phyloP scores from a whole-genome alignment of 2,888 invertebrate genomes.

The Folsomia manolachei region DNA sequence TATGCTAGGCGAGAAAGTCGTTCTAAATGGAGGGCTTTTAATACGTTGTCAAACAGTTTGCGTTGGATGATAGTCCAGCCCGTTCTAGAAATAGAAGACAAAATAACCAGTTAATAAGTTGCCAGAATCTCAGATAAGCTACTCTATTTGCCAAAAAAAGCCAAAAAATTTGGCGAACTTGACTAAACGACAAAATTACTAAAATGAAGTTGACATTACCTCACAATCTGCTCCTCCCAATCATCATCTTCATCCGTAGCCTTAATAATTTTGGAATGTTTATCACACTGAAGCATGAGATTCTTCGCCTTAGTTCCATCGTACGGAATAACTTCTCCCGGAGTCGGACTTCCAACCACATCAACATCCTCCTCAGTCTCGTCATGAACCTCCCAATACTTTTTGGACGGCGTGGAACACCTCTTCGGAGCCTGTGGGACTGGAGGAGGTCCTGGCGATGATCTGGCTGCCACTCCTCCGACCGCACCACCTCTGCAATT shows the following conservation, averaged over 20 bases:
- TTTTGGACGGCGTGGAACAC: background rate
- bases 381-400: slow-evolving; percentile 32
- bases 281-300: slow-evolving; percentile 71
- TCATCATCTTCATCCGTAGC: slow-evolving; percentile 60
- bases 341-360: slow-evolving; percentile 54
- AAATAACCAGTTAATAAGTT: no score
- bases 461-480: slow-evolving; percentile 1
- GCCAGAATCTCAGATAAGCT: background rate
- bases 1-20: slow-evolving; percentile 65
- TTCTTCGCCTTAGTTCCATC: slow-evolving; percentile 62
- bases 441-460: background rate
- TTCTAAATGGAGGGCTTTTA: slow-evolving; percentile 66
- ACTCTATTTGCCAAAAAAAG: no score
- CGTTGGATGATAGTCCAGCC: slow-evolving; percentile 67
- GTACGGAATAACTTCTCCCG: slow-evolving; percentile 58
- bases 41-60: slow-evolving; percentile 65
- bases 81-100: slow-evolving; percentile 54
- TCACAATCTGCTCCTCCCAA: slow-evolving; percentile 68
- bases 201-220: no score
- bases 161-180: no score
- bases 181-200: no score
- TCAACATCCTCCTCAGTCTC: slow-evolving; percentile 56
- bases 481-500: background rate
- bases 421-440: background rate
- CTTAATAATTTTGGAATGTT: slow-evolving; percentile 63